Conservation (phyloP, 2,888 invertebrate genomes). For the Vesta saturnalis region DNA sequence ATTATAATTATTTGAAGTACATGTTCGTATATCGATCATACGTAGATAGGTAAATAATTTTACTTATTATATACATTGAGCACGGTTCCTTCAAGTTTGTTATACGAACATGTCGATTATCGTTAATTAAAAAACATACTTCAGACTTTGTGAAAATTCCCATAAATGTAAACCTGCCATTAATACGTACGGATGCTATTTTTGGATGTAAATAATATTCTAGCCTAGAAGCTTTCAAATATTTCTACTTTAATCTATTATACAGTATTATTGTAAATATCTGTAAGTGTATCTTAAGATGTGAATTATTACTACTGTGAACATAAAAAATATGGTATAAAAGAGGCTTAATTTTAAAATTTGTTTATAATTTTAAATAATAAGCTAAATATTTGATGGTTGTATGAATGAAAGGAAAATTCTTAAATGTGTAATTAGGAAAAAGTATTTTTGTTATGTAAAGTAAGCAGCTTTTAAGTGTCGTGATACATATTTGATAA, state of each 20-base stretch:
- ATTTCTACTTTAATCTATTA: conserved; percentile 53
- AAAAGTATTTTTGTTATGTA: conserved; percentile 59
- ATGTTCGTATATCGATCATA: conserved; percentile 8
- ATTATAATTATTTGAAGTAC: conserved; percentile 2
- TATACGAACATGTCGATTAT: background rate
- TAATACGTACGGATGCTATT: conserved; percentile 57
- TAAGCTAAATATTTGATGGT: background rate
- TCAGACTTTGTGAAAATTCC: conserved; percentile 28
- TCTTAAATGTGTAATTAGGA: conserved; percentile 55
- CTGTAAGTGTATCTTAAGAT: conserved; percentile 38
- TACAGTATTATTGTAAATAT: conserved; percentile 40
- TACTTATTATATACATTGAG: too few relatives aligned
- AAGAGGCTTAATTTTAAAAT: conserved; percentile 18
- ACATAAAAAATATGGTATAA: conserved; percentile 23
- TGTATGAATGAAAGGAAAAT: conserved; percentile 23
- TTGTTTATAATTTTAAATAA: background rate
- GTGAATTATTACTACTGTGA: conserved; percentile 29
- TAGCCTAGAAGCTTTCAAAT: conserved; percentile 52
- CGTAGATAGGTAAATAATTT: too few relatives aligned
- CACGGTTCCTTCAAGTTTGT: background rate
- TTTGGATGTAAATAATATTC: conserved; percentile 53
- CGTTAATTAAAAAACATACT: background rate
- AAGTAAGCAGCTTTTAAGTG: conserved; percentile 60
- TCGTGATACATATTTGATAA: conserved; percentile 58
- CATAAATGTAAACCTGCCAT: conserved; percentile 56